Evolutionary conservation across 2,797 vertebrate genomes (phyloP).

Genomic region (Anguilla anguilla): DNA sequence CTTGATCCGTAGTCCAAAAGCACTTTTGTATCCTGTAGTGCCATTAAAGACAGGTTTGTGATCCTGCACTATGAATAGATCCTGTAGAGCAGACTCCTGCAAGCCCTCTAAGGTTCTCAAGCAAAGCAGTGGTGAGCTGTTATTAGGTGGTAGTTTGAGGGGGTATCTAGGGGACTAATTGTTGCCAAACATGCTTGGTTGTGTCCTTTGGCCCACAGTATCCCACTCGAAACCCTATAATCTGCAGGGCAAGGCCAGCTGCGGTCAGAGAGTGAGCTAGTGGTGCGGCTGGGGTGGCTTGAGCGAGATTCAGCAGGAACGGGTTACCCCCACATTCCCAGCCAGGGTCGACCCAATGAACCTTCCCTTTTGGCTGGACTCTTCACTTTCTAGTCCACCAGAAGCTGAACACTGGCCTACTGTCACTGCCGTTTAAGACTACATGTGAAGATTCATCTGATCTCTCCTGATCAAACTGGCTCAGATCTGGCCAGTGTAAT

Average conservation of each 20-base stretch:
- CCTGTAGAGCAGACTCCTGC: constrained; percentile 6
- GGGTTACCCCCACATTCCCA: constrained; percentile 52
- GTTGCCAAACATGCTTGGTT: constrained; percentile 12
- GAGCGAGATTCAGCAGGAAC: constrained; percentile 48
- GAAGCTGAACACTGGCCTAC: neutral
- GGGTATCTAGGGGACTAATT: neutral
- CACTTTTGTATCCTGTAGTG: neutral
- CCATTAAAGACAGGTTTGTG: neutral
- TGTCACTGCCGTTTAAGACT: neutral
- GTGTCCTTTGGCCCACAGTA: constrained; percentile 50
- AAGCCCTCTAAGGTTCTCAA: constrained; percentile 36
- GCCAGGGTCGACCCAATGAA: constrained; percentile 41
- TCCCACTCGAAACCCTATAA: constrained; percentile 52
- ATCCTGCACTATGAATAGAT: neutral
- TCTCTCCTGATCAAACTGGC: neutral
- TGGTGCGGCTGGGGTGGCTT: constrained; percentile 44
- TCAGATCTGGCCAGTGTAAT: neutral
- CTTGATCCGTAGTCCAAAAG: neutral
- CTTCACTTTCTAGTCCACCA: neutral
- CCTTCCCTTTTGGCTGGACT: neutral
- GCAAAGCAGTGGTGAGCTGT: constrained; percentile 45
- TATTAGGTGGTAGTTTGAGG: constrained; percentile 25
- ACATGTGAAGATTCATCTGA: neutral
- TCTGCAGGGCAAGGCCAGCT: constrained; percentile 53
- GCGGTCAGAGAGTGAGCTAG: constrained; percentile 54